Percentiles rank a stretch among this genome's conserved stretches.
Conservation (phyloP, 2,888 invertebrate species). For the Drosophila infuscata region DNA sequence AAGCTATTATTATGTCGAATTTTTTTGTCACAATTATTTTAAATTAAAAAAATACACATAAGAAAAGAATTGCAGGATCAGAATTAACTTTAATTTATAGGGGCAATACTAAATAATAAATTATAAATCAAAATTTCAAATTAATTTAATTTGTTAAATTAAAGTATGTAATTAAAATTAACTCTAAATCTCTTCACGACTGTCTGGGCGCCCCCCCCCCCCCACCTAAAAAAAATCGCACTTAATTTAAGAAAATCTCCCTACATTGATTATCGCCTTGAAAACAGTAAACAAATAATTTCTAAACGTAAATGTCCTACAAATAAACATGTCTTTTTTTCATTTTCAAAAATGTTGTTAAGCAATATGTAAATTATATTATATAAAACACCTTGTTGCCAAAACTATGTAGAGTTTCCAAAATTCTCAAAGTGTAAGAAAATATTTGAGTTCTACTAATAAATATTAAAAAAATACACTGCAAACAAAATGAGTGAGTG, state of each 20-base stretch:
- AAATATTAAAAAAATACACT: background rate
- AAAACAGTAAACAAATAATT: background rate
- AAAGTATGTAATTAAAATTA: background rate
- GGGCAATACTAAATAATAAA: too few relatives aligned
- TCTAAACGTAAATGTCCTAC: background rate
- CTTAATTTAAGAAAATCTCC: background rate
- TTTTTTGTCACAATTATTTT: too few relatives aligned
- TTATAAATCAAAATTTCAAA: too few relatives aligned
- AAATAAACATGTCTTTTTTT: background rate
- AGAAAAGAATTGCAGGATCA: too few relatives aligned
- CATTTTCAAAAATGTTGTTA: too few relatives aligned
- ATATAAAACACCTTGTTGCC: background rate
- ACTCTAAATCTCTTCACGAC: background rate
- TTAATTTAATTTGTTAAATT: background rate
- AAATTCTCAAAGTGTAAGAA: background rate
- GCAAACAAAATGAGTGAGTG: background rate
- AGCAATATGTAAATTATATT: too few relatives aligned
- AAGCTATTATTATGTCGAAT: too few relatives aligned
- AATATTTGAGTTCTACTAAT: background rate
- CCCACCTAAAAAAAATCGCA: background rate
- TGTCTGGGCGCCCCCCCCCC: too few relatives aligned
- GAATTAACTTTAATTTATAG: too few relatives aligned
- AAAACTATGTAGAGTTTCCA: background rate
- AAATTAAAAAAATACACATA: too few relatives aligned
- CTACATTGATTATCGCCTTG: background rate